Evolutionary conservation across 2,113 vertebrate species (phyloP).

Genomic region (Thalassoma bifasciatum): DNA sequence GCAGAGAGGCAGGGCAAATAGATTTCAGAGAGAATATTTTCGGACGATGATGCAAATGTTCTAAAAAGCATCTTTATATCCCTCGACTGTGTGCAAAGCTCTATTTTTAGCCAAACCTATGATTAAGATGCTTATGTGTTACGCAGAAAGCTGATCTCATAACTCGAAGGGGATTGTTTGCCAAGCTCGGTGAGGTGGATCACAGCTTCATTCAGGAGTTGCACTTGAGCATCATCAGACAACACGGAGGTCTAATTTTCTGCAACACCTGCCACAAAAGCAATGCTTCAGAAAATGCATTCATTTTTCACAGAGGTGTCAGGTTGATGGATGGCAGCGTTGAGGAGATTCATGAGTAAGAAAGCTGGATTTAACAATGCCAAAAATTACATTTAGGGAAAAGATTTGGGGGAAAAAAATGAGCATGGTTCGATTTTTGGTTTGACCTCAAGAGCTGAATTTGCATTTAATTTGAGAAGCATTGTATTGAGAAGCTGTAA

Average conservation of each 20-base stretch:
- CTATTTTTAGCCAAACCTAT: neutral
- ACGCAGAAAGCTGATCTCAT: neutral
- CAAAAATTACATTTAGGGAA: slow-evolving; percentile 29
- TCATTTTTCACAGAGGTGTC: neutral
- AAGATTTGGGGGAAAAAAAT: too few relatives aligned
- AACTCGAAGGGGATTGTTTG: neutral
- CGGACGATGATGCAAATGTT: slow-evolving; percentile 28
- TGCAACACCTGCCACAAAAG: slow-evolving; percentile 3
- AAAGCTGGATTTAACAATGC: slow-evolving; percentile 33
- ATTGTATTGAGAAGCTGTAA: too few relatives aligned
- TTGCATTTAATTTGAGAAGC: too few relatives aligned
- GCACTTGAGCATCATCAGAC: neutral
- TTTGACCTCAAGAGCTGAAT: too few relatives aligned
- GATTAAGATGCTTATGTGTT: neutral
- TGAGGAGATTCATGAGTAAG: neutral
- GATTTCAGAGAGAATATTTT: slow-evolving; percentile 31
- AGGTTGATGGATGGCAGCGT: neutral
- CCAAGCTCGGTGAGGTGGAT: neutral
- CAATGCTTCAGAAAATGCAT: neutral
- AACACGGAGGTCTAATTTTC: neutral
- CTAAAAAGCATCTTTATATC: neutral
- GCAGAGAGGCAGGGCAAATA: slow-evolving; percentile 3
- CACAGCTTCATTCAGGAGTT: neutral
- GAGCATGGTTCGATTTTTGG: slow-evolving; percentile 33
- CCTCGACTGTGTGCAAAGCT: neutral